Evolutionary conservation across 2,797 vertebrate species (phyloP), one percentile per base, ranked within the genome.

Genomic region (Acanthopagrus latus): DNA sequence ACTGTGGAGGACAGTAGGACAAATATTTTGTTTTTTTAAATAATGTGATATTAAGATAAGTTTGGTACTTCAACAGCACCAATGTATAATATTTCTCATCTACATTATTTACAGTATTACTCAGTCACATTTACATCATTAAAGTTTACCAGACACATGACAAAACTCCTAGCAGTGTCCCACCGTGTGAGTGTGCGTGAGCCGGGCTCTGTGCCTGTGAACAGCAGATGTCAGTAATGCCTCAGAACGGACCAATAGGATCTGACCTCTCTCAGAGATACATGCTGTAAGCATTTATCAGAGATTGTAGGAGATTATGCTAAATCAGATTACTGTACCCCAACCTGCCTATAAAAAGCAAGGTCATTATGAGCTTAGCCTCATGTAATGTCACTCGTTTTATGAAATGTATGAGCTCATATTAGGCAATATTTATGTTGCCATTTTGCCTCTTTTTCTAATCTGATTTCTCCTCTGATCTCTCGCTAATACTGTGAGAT

Each of bases 311-410:
- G 91, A 95, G 95, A 96, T 96, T 95, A 96, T 88, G 81, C 85
- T 84, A 94, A 95, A 95, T 94, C 94, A 94, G 95, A 95, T 96
- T 96, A 96, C 84, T 82, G 86, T 72, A 91, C 92, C 82, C 85
- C 84, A 91, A 92, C 93, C 93, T 90, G 86, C 90, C 92, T 94
- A 95, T 95, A 94, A 94, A 95, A 95, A 91, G 93, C 93, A 95
- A 95, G 94, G 94, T 95, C 94, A 92, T 95, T 95, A 95, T 89
- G 79, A 93, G 94, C 90, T 95, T 95, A 95, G 89, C 90, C 82
- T 86, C 81, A 11, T 91, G 90, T 94, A 91, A 94, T 93, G 90
- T 92, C 92, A 91, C 87, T 89, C 55, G 76, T 93, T 94, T 93
- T 86, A 90, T 92, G 76, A 91, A 93, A 92, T 84, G 71, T 72